These are phyloP conservation scores for Pandion haliaetus DNA, from an alignment of 2,113 vertebrate genomes.

Conservation along the genomic window DNA sequence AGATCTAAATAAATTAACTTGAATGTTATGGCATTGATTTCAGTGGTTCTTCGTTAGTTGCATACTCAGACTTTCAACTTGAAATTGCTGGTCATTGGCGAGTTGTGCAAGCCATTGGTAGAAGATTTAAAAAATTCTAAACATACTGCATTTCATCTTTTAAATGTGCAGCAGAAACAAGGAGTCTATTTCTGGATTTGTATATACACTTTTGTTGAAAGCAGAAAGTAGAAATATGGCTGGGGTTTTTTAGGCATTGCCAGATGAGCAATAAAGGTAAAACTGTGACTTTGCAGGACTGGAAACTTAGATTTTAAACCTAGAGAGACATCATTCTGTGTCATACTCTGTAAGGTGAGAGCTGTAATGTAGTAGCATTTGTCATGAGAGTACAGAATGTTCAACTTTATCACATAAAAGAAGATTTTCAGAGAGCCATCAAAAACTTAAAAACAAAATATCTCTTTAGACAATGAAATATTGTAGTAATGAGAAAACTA, in stretches of 20 bases:
- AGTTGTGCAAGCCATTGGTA: neutral
- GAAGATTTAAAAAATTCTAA: neutral
- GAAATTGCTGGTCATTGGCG: neutral
- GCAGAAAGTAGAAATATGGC: neutral
- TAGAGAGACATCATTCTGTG: neutral
- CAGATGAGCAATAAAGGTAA: neutral
- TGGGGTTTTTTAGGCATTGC: neutral
- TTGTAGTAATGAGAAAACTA: neutral
- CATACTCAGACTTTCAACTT: neutral
- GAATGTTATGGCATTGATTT: neutral
- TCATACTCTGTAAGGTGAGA: neutral
- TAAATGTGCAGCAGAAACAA: neutral
- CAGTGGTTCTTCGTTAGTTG: neutral
- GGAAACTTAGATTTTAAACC: slow-evolving; percentile 24
- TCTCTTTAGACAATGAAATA: neutral
- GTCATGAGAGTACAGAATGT: neutral
- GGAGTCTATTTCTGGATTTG: neutral
- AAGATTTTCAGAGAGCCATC: neutral
- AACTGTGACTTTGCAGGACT: neutral
- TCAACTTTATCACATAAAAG: neutral
- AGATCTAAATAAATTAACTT: neutral
- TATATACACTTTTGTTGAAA: neutral
- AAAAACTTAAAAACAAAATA: neutral
- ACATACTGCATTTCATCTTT: neutral
- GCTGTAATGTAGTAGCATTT: neutral